Conservation (phyloP, 1,140 invertebrate genomes). For the Heliconius himera region DNA sequence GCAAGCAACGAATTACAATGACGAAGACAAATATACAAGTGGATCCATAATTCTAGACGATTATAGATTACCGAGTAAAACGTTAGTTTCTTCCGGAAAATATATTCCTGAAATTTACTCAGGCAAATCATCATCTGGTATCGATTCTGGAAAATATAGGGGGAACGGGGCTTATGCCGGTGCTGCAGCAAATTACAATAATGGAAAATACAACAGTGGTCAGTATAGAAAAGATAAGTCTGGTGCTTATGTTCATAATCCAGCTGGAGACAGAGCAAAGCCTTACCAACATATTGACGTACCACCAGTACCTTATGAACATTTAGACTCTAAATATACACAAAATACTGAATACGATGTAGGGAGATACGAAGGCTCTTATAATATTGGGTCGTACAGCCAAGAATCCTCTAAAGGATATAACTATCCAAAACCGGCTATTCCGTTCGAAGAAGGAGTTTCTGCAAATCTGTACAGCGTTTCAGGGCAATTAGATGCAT, state of each 20-base stretch:
- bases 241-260: conserved; percentile 69
- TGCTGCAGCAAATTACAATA: conserved; percentile 24
- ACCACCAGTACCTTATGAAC: conserved; percentile 57
- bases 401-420: conserved; percentile 44
- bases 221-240: conserved; percentile 52
- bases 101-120: conserved; percentile 29
- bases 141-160: conserved; percentile 43
- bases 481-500: conserved; percentile 29
- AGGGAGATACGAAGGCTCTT: conserved; percentile 45
- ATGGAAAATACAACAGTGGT: conserved; percentile 28
- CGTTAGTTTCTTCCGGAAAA: conserved; percentile 18
- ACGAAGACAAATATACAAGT: conserved; percentile 61
- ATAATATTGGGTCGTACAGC: conserved; percentile 34
- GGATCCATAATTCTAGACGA: conserved; percentile 72
- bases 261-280: conserved; percentile 69
- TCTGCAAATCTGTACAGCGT: conserved; percentile 35
- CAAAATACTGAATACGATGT: conserved; percentile 42
- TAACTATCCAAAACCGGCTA: conserved; percentile 47
- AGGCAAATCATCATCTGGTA: conserved; percentile 28
- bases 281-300: conserved; percentile 66
- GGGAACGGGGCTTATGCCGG: conserved; percentile 34
- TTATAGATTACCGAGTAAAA: conserved; percentile 60
- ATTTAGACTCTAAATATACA: conserved; percentile 55
- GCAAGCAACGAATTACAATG: conserved; percentile 56
- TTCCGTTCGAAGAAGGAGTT: conserved; percentile 44